Conservation (phyloP, 1,140 invertebrate species). For the Euglossa dilemma region DNA sequence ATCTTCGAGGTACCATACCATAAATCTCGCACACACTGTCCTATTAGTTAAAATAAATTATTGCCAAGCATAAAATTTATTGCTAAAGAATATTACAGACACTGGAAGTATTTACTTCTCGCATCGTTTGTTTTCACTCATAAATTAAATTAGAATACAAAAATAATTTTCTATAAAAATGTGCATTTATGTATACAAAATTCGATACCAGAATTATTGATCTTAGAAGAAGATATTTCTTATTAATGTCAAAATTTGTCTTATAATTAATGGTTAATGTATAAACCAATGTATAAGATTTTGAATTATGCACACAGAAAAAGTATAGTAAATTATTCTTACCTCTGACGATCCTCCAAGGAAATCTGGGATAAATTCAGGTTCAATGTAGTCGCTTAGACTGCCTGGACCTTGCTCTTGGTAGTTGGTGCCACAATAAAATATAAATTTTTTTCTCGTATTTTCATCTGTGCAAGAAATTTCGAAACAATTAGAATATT, state of each 20-base stretch:
- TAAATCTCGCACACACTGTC: conserved; percentile 78
- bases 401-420: conserved; percentile 88
- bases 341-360: conserved; percentile 94
- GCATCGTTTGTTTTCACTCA: background rate
- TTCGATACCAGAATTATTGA: background rate
- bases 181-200: background rate
- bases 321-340: conserved; percentile 58
- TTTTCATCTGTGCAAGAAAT: conserved; percentile 89
- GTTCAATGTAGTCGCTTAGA: conserved; percentile 92
- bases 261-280: background rate
- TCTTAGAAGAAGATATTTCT: background rate
- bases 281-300: background rate
- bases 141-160: background rate
- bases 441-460: conserved; percentile 96
- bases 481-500: conserved; percentile 56
- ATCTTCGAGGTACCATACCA: conserved; percentile 79
- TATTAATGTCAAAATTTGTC: conserved; percentile 4
- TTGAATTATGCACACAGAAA: background rate
- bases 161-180: background rate
- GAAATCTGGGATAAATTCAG: conserved; percentile 95
- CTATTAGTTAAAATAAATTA: conserved; percentile 70
- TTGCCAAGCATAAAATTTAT: conserved; percentile 26
- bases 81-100: conserved; percentile 2
- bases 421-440: conserved; percentile 95
- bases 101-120: background rate